Percentiles rank a stretch among this genome's conserved stretches.
These are phyloP conservation scores for Rhinatrema bivittatum DNA, from an alignment of 2,797 vertebrate genomes.

Conservation along the genomic window DNA sequence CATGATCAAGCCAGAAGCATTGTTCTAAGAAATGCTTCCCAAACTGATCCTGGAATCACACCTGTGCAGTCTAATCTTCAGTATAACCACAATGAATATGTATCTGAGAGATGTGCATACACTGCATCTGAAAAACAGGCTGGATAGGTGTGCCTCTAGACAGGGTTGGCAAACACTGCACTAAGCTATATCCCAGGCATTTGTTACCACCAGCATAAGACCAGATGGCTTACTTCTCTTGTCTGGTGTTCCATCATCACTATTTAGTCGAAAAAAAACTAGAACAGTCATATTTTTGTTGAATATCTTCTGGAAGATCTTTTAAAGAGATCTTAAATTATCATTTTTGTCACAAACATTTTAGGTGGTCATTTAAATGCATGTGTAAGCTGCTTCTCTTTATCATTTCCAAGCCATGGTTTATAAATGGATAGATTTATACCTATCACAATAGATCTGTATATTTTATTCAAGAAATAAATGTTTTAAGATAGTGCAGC, in stretches of 20 bases:
- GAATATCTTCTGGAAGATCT: constrained; percentile 30
- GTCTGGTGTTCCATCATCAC: constrained; percentile 41
- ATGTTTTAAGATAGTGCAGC: constrained; percentile 46
- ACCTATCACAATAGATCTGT: constrained; percentile 55
- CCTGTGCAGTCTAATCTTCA: too few relatives aligned
- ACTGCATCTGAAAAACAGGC: constrained; percentile 40
- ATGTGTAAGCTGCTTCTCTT: constrained; percentile 59
- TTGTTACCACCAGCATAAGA: constrained; percentile 53
- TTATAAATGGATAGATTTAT: constrained; percentile 63
- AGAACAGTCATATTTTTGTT: constrained; percentile 30
- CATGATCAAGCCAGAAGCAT: constrained; percentile 46
- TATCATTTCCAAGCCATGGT: constrained; percentile 57
- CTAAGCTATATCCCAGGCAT: constrained; percentile 27
- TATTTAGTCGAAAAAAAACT: constrained; percentile 37
- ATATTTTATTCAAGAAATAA: constrained; percentile 63
- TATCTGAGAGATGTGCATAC: too few relatives aligned
- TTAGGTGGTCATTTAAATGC: constrained; percentile 64
- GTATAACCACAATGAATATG: too few relatives aligned
- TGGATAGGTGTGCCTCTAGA: constrained; percentile 39
- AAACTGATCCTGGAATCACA: too few relatives aligned
- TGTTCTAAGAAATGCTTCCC: too few relatives aligned
- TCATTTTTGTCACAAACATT: constrained; percentile 40
- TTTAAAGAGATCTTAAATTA: constrained; percentile 27
- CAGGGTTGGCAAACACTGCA: too few relatives aligned
- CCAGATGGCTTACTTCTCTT: constrained; percentile 37